These are phyloP conservation scores for Pseudobourletiella spinata DNA, from an alignment of 1,140 invertebrate genomes.

Conservation along the genomic window DNA sequence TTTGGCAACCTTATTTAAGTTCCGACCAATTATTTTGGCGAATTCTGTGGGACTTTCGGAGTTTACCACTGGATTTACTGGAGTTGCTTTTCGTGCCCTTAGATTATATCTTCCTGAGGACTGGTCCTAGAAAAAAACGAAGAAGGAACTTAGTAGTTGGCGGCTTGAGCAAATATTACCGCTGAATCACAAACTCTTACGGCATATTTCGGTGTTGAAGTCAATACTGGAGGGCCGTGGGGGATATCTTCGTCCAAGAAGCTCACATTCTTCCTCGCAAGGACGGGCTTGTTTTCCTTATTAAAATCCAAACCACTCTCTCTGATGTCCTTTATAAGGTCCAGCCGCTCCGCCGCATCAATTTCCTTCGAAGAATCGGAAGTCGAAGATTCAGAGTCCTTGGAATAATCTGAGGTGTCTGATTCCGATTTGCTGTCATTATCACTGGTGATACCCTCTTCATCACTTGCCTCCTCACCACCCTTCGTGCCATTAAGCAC, in stretches of 20 bases:
- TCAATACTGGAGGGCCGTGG: background rate
- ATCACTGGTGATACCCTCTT: background rate
- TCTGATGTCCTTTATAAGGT: background rate
- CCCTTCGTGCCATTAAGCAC: background rate
- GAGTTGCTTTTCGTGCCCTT: background rate
- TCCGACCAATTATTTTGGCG: background rate
- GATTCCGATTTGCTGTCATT: no score
- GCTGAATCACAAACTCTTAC: background rate
- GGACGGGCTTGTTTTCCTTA: background rate
- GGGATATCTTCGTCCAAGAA: background rate
- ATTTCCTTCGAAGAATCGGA: background rate
- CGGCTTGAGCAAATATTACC: background rate
- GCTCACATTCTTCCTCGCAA: background rate
- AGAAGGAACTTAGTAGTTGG: background rate
- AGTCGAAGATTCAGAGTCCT: background rate
- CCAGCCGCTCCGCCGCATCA: background rate
- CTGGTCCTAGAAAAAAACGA: background rate
- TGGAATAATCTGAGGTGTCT: background rate
- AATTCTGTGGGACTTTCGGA: constrained; percentile 5
- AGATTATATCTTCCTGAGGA: background rate
- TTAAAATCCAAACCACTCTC: background rate
- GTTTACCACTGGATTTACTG: background rate
- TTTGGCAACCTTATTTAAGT: background rate
- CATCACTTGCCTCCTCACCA: no score
- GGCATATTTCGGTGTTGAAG: background rate